Conservation (phyloP, 2,888 invertebrate genomes). For the Plebejus melissa region DNA sequence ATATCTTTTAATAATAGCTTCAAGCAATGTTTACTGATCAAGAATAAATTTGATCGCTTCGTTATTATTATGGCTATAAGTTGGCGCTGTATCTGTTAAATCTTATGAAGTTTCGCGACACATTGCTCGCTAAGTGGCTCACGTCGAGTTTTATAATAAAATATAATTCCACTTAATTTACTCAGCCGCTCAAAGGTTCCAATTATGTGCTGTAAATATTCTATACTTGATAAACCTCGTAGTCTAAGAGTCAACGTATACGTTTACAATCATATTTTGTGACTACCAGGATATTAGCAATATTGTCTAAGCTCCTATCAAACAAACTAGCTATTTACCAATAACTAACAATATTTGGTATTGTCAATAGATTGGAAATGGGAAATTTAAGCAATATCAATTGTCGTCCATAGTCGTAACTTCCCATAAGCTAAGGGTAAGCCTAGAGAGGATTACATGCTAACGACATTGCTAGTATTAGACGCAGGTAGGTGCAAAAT, state of each 20-base stretch:
- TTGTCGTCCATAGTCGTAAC: constrained; percentile 30
- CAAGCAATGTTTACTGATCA: neutral
- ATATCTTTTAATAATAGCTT: neutral
- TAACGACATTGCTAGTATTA: constrained; percentile 25
- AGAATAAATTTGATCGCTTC: neutral
- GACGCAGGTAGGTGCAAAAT: constrained; percentile 18
- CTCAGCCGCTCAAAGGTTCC: constrained; percentile 33
- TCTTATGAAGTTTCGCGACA: constrained; percentile 28
- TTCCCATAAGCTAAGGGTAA: constrained; percentile 30
- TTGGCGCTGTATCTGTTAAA: neutral
- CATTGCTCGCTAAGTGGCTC: constrained; percentile 28
- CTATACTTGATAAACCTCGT: constrained; percentile 32
- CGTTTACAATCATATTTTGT: neutral
- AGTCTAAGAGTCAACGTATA: constrained; percentile 8
- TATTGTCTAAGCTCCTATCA: neutral
- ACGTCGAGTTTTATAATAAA: constrained; percentile 32
- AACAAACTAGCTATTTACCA: neutral
- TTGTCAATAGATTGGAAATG: constrained; percentile 33
- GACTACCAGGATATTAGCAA: neutral
- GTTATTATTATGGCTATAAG: neutral
- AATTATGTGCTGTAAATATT: constrained; percentile 39
- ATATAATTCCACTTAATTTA: constrained; percentile 36
- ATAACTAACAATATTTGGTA: constrained; percentile 11
- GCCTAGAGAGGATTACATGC: constrained; percentile 27
- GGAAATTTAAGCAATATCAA: constrained; percentile 28